Percentiles rank a stretch among this genome's conserved stretches.
These are phyloP conservation scores for Noctua comes DNA, from an alignment of 2,888 invertebrate genomes.

Conservation along the genomic window DNA sequence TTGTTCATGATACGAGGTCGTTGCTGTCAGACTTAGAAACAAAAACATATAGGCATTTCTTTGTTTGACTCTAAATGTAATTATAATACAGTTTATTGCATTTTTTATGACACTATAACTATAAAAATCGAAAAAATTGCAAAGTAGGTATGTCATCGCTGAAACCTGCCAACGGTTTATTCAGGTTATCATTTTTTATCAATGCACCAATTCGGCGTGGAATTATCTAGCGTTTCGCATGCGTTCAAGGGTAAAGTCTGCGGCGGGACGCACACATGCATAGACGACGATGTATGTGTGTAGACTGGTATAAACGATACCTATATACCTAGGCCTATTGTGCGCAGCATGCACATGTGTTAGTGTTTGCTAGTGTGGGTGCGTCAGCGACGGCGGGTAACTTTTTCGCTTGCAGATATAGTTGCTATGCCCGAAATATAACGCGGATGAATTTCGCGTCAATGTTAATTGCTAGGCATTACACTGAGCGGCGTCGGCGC, in stretches of 20 bases:
- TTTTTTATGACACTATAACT: slow-evolving; percentile 32
- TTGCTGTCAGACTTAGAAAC: too few species aligned
- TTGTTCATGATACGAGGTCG: neutral
- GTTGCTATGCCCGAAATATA: slow-evolving; percentile 89
- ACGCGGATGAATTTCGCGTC: slow-evolving; percentile 85
- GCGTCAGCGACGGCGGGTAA: slow-evolving; percentile 82
- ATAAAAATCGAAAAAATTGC: slow-evolving; percentile 45
- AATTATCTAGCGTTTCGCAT: slow-evolving; percentile 86
- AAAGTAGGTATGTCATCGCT: slow-evolving; percentile 63
- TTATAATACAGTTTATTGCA: slow-evolving; percentile 34
- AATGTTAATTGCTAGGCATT: slow-evolving; percentile 83
- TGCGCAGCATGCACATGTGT: slow-evolving; percentile 78
- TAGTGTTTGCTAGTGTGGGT: slow-evolving; percentile 75
- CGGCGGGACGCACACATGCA: slow-evolving; percentile 82
- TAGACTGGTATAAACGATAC: slow-evolving; percentile 71
- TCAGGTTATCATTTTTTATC: slow-evolving; percentile 87
- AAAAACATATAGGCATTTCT: slow-evolving; percentile 32
- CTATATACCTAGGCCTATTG: slow-evolving; percentile 82
- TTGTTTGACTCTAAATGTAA: slow-evolving; percentile 27
- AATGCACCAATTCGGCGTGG: slow-evolving; percentile 86
- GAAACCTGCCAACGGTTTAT: slow-evolving; percentile 77
- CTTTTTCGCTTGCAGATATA: slow-evolving; percentile 87
- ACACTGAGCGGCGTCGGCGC: slow-evolving; percentile 69
- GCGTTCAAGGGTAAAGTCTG: slow-evolving; percentile 89
- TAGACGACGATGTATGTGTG: slow-evolving; percentile 73